Evolutionary conservation across 2,797 vertebrate genomes (phyloP).

Genomic region (Tangara arthus): DNA sequence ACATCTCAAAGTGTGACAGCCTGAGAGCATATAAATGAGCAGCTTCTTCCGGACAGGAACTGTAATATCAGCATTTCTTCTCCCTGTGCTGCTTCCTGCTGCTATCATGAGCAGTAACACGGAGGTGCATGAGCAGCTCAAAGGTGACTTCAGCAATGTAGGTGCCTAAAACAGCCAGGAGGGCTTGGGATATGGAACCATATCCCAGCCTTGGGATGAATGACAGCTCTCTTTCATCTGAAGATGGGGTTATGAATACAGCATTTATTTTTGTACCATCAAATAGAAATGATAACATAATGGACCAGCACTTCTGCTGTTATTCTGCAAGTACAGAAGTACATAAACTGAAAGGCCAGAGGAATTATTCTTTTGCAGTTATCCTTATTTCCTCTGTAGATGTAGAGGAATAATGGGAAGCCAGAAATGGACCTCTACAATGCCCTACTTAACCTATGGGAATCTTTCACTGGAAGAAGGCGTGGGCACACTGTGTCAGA

Average conservation of each 20-base stretch:
- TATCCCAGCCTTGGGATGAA: not conserved
- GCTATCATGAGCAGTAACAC: not conserved
- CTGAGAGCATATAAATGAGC: slow-evolving; percentile 19
- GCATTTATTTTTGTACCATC: not conserved
- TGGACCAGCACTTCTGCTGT: not conserved
- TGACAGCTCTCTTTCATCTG: not conserved
- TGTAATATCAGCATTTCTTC: not conserved
- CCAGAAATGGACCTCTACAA: not conserved
- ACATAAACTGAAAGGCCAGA: not conserved
- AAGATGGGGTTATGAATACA: slow-evolving; percentile 1
- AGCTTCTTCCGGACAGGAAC: not conserved
- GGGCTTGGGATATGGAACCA: not conserved
- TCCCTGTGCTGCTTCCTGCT: not conserved
- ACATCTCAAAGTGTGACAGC: not conserved
- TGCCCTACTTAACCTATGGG: not conserved
- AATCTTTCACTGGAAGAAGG: not conserved
- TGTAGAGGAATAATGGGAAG: not conserved
- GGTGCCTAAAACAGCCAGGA: not conserved
- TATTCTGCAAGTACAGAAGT: not conserved
- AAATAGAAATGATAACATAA: slow-evolving; percentile 24
- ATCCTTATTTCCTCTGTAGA: not conserved
- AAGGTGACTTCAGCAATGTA: not conserved
- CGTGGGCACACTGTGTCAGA: not conserved
- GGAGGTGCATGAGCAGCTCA: not conserved
- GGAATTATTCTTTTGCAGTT: not conserved